A percentile compares a stretch with the other conserved stretches of the same genome.
These are phyloP conservation scores for Melanaphis sacchari DNA, from an alignment of 1,140 invertebrate genomes.

Conservation along the genomic window DNA sequence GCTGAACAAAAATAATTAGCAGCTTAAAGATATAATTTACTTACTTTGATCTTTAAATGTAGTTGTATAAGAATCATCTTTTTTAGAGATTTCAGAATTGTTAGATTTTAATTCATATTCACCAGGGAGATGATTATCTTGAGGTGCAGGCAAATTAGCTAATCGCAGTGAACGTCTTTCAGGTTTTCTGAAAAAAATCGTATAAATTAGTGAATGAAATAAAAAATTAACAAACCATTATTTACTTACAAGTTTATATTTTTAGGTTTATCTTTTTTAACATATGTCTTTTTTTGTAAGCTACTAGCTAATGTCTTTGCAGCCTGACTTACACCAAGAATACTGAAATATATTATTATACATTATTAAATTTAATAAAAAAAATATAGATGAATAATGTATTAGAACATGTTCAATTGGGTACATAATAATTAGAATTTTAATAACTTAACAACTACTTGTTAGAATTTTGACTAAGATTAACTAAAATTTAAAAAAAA, in stretches of 20 bases:
- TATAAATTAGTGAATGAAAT: background rate
- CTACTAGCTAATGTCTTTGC: background rate
- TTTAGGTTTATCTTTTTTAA: background rate
- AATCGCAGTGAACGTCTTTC: conserved; percentile 22
- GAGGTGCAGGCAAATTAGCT: background rate
- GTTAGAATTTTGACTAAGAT: no score
- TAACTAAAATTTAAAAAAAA: no score
- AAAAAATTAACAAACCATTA: background rate
- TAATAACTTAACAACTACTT: no score
- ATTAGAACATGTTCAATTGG: no score
- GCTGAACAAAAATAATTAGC: background rate
- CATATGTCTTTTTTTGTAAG: background rate
- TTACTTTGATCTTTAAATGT: background rate
- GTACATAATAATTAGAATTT: no score
- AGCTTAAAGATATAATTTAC: background rate
- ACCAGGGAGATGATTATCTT: background rate
- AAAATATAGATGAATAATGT: background rate
- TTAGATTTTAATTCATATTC: background rate
- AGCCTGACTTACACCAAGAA: conserved; percentile 31
- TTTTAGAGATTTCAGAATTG: background rate
- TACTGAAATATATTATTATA: background rate
- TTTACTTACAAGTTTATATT: conserved; percentile 12
- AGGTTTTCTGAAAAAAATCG: background rate
- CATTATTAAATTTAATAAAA: background rate
- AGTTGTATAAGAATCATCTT: background rate